phyloP scores from a whole-genome alignment of 92 coral and sea anemone genomes.

The Chrysogorgia sp. region DNA sequence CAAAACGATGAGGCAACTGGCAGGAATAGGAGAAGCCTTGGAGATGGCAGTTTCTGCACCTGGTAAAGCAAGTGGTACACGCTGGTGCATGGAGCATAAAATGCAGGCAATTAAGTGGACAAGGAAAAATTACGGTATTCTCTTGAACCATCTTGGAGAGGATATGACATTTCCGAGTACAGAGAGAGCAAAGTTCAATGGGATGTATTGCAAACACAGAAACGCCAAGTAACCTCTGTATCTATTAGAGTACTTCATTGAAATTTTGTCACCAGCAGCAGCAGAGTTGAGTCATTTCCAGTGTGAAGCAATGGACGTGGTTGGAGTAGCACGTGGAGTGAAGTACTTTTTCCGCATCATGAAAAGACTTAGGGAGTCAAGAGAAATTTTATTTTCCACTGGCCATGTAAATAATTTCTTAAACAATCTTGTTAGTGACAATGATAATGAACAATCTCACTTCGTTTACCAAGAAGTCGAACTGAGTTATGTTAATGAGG shows the following conservation, averaged over 20 bases:
- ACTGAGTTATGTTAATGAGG: constrained; percentile 9
- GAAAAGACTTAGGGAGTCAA: constrained; percentile 53
- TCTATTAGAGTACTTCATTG: constrained; percentile 55
- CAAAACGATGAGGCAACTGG: constrained; percentile 60
- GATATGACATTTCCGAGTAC: constrained; percentile 38
- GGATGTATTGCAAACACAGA: constrained; percentile 61
- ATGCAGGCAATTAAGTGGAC: constrained; percentile 63
- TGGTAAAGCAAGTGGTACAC: constrained; percentile 54
- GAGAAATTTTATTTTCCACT: constrained; percentile 44
- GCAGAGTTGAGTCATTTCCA: constrained; percentile 66
- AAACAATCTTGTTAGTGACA: neutral
- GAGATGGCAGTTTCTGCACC: constrained; percentile 57
- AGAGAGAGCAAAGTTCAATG: constrained; percentile 55
- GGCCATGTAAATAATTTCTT: constrained; percentile 42
- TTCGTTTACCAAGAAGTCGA: constrained; percentile 7
- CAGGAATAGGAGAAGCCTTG: constrained; percentile 59
- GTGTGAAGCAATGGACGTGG: constrained; percentile 62
- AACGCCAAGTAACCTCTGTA: constrained; percentile 62
- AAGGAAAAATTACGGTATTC: constrained; percentile 56
- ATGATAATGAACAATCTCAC: neutral
- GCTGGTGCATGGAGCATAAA: constrained; percentile 68
- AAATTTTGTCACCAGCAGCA: constrained; percentile 55
- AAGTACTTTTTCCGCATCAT: constrained; percentile 61
- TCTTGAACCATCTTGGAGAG: constrained; percentile 41
- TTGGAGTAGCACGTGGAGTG: constrained; percentile 58